Conservation (phyloP, 2,888 invertebrate species). For the Poecilus cupreus region DNA sequence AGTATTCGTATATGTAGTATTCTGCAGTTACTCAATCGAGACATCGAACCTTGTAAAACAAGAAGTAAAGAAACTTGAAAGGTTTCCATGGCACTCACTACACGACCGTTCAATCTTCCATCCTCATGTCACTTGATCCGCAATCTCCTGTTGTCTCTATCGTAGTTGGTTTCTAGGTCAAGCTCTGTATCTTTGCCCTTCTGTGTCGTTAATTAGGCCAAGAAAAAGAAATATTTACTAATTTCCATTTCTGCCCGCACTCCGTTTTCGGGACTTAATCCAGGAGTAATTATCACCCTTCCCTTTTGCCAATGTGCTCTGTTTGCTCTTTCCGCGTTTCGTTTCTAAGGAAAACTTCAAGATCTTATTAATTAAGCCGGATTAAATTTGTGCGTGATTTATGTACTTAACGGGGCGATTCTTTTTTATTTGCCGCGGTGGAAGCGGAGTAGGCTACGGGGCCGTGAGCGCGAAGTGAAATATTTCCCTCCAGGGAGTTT, state of each 20-base stretch:
- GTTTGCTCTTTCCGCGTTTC: neutral
- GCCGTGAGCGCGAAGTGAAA: no score
- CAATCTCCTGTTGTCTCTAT: neutral
- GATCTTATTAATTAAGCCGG: slow-evolving; percentile 41
- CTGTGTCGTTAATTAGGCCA: neutral
- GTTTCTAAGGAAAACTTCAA: neutral
- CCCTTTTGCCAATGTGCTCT: neutral
- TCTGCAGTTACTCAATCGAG: no score
- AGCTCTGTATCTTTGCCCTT: neutral
- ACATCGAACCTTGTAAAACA: neutral
- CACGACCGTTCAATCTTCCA: no score
- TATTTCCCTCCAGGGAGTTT: neutral
- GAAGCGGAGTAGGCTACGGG: neutral
- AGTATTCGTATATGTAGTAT: no score
- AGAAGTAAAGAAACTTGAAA: neutral
- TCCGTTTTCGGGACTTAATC: neutral
- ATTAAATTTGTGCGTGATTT: slow-evolving; percentile 41
- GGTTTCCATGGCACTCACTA: neutral
- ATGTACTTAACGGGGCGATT: slow-evolving; percentile 3
- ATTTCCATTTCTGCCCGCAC: neutral
- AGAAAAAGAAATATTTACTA: slow-evolving; percentile 3
- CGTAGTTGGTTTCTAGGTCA: neutral
- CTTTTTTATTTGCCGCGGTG: neutral
- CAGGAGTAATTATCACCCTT: neutral
- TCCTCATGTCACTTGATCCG: neutral